A percentile compares a stretch with the other conserved stretches of the same genome.
These are phyloP conservation scores for Ursus arctos DNA, from an alignment of 2,113 vertebrate genomes.

Conservation along the genomic window DNA sequence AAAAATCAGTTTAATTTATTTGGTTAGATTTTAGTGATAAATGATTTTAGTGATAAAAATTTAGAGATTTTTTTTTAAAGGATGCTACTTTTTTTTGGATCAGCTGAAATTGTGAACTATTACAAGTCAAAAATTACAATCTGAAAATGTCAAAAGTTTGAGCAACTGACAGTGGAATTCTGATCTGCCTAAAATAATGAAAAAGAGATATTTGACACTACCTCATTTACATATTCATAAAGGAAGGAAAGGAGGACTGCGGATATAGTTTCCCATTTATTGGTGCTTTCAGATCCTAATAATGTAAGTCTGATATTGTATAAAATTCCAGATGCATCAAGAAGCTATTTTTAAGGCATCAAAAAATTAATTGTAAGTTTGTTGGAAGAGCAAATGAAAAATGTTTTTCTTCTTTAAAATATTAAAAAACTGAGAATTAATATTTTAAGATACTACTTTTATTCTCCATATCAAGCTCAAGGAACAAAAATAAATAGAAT, in stretches of 20 bases:
- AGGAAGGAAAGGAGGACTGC: neutral
- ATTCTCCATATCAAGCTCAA: neutral
- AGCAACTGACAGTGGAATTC: constrained; percentile 29
- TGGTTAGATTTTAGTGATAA: neutral
- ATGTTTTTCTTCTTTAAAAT: neutral
- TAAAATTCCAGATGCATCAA: neutral
- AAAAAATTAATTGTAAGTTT: neutral
- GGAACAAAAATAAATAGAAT: neutral
- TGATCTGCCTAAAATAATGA: constrained; percentile 42
- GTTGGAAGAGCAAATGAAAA: neutral
- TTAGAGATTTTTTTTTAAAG: neutral
- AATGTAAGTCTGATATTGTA: neutral
- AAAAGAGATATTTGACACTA: neutral
- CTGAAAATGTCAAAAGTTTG: constrained; percentile 49
- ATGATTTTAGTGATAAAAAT: constrained; percentile 4
- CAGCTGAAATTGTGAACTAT: neutral
- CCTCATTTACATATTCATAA: constrained; percentile 51
- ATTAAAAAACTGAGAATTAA: neutral
- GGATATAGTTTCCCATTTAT: neutral
- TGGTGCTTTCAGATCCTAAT: neutral
- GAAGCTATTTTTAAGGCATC: neutral
- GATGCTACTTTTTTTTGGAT: neutral
- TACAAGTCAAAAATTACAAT: constrained; percentile 35
- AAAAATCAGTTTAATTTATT: neutral
- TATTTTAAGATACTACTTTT: neutral